Percentiles rank a stretch among this genome's conserved stretches.
phyloP scores from a whole-genome alignment of 2,113 vertebrate genomes.

The Emydocephalus ijimae region DNA sequence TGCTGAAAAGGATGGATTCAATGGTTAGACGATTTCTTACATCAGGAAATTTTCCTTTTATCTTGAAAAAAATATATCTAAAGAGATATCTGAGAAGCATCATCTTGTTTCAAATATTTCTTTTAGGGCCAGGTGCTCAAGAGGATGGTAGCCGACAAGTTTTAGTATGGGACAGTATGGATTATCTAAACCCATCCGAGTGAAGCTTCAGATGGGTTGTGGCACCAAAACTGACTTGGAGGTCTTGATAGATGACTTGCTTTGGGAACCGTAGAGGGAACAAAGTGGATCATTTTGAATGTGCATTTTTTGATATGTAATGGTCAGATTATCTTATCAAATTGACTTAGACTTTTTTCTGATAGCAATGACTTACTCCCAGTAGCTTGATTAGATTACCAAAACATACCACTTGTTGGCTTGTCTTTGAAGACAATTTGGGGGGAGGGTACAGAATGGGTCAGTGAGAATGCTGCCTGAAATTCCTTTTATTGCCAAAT shows the following conservation, averaged over 20 bases:
- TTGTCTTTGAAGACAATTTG: not conserved
- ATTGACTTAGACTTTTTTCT: not conserved
- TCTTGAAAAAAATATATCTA: not conserved
- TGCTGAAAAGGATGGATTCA: not conserved
- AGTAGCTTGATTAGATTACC: not conserved
- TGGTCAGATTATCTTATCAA: not conserved
- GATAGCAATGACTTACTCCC: not conserved
- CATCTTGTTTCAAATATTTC: not conserved
- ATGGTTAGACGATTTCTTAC: not conserved
- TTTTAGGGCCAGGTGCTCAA: not conserved
- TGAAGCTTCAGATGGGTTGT: not conserved
- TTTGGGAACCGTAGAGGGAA: not conserved
- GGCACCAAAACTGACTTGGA: not conserved
- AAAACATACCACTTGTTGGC: not conserved
- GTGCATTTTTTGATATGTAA: not conserved
- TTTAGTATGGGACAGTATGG: not conserved
- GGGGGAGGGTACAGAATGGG: not conserved
- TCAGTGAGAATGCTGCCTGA: not conserved
- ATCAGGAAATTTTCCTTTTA: not conserved
- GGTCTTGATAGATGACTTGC: not conserved
- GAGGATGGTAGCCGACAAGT: not conserved
- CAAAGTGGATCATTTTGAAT: not conserved
- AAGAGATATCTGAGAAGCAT: not conserved
- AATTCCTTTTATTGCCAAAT: not conserved
- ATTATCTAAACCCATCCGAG: not conserved